Evolutionary conservation across 2,888 invertebrate species (phyloP).

Genomic region (Scelioninae gen. 1): DNA sequence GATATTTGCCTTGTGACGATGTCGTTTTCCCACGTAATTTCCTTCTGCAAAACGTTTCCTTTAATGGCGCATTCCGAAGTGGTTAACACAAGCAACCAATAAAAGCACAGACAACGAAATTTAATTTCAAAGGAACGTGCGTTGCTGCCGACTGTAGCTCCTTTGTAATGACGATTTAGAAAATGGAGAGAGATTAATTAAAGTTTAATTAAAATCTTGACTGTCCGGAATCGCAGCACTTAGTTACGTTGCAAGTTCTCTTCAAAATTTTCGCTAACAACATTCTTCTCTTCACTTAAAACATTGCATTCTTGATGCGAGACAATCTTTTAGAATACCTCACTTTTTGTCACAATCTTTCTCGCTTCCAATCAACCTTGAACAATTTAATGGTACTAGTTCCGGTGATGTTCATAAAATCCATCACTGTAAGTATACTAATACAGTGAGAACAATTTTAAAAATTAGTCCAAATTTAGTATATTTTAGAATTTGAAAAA

Average conservation of each 20-base stretch:
- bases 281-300: conserved; percentile 56
- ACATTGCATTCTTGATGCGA: conserved; percentile 41
- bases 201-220: conserved; percentile 72
- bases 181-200: conserved; percentile 70
- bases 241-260: conserved; percentile 58
- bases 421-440: no score
- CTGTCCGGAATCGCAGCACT: conserved; percentile 68
- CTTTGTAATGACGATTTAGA: conserved; percentile 69
- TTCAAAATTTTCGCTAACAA: conserved; percentile 65
- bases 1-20: conserved; percentile 65
- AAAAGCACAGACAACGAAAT: conserved; percentile 70
- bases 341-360: conserved; percentile 28
- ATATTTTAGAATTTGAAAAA: no score
- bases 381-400: background rate
- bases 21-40: conserved; percentile 70
- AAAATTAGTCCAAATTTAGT: no score
- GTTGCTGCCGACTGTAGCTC: conserved; percentile 63
- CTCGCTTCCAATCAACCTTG: background rate
- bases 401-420: no score
- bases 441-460: no score
- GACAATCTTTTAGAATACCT: conserved; percentile 41
- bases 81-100: conserved; percentile 71
- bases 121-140: conserved; percentile 69
- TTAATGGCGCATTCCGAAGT: conserved; percentile 68
- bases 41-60: conserved; percentile 69